A percentile compares a stretch with the other conserved stretches of the same genome.
These are phyloP conservation scores for Seriola dumerili DNA, from an alignment of 2,113 vertebrate species.

Conservation along the genomic window DNA sequence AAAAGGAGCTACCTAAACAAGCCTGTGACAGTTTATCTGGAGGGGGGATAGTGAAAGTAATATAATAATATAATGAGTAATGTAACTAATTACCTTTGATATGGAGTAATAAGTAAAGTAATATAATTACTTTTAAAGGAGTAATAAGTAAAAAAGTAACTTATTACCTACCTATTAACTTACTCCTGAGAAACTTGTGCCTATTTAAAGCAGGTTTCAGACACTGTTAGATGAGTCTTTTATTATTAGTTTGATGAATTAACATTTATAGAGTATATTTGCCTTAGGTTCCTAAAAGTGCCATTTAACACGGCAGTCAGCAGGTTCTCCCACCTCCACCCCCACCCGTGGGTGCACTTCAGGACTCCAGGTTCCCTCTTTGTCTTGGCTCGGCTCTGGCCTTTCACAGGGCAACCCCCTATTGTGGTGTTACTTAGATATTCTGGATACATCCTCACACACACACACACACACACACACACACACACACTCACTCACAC, in stretches of 20 bases:
- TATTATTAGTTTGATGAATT: neutral
- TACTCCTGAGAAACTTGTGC: too few relatives aligned
- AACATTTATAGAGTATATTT: neutral
- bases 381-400: slow-evolving; percentile 22
- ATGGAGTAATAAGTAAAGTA: too few relatives aligned
- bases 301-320: neutral
- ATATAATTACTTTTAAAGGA: too few relatives aligned
- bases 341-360: slow-evolving; percentile 38
- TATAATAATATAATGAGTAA: too few relatives aligned
- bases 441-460: slow-evolving; percentile 44
- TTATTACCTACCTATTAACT: too few relatives aligned
- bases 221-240: too few relatives aligned
- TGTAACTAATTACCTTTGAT: too few relatives aligned
- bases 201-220: too few relatives aligned
- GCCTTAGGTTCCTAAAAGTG: neutral
- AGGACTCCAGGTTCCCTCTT: slow-evolving; percentile 17
- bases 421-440: slow-evolving; percentile 49
- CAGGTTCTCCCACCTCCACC: neutral
- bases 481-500: slow-evolving; percentile 16
- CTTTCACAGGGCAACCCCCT: slow-evolving; percentile 28
- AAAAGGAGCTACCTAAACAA: too few relatives aligned
- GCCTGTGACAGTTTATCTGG: too few relatives aligned
- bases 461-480: slow-evolving; percentile 2
- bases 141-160: too few relatives aligned
- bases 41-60: too few relatives aligned